Evolutionary conservation across 2,113 vertebrate genomes (phyloP), one percentile per base, ranked within the genome.

Genomic region (Hirundichthys speculiger): DNA sequence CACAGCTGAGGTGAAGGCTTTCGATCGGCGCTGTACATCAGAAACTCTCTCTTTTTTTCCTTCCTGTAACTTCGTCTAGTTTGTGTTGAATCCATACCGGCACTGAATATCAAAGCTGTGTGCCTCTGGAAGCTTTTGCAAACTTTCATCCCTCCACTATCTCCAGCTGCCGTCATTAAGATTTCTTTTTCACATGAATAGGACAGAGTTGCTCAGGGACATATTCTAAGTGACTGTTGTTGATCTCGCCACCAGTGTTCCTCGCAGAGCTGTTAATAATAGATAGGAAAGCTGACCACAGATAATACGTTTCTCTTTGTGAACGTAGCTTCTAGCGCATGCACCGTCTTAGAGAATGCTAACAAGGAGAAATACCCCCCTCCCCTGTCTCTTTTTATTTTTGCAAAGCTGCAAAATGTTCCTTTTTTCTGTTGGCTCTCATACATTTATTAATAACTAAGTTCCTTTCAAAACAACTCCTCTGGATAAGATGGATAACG

Each of bases 391-490:
- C 14, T 13, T 63, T 65, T 77, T 60, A 70, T 61, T 87, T 86
- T 76, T 82, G 82, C 73, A 79, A 79, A 86, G 77, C 80, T 45
- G 73, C 83, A 83, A 79, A 87, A 84, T 77, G 83, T 80, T 85
- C 77, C 69, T 80, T 76, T n/a, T 78, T 85, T 84, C 79, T 85
- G 76, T 84, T 71, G 75, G 73, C 71, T 78, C 86, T 88, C 88
- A 90, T 91, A 78, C 78, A 90, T 91, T 88, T 91, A 91, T 91
- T 90, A 89, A 91, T 89, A 85, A 72, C 79, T 68, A 64, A 75
- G 77, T 83, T 90, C 77, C 84, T 86, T 89, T 90, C 82, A 90
- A 87, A 91, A 87, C 82, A 86, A 82, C 82, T 91, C 80, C 76
- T 88, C 79, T 77, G 80, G 83, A 91, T 88, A 77, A 83, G 86